These are phyloP conservation scores for Perccottus glenii DNA, from an alignment of 2,113 vertebrate genomes.

Conservation along the genomic window DNA sequence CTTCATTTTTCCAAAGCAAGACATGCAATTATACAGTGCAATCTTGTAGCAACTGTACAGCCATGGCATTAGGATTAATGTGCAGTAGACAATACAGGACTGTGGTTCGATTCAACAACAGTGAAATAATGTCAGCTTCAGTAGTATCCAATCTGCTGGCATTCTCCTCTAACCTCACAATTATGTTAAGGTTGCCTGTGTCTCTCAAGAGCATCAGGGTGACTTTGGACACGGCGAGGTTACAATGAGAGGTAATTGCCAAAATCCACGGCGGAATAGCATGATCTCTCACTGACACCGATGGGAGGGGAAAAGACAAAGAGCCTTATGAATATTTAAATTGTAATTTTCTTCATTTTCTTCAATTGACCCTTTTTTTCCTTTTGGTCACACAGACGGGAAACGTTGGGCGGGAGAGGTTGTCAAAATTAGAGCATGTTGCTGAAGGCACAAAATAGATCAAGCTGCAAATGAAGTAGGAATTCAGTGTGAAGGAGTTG, in stretches of 20 bases:
- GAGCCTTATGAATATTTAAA: constrained; percentile 79
- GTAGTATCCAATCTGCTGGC: constrained; percentile 50
- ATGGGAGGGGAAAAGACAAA: constrained; percentile 71
- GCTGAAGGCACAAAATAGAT: constrained; percentile 34
- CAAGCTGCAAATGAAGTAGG: constrained; percentile 15
- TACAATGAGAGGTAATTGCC: constrained; percentile 74
- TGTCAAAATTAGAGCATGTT: constrained; percentile 34
- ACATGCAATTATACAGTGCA: constrained; percentile 62
- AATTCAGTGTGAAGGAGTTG: constrained; percentile 24
- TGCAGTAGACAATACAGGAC: constrained; percentile 47
- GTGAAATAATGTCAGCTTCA: constrained; percentile 60
- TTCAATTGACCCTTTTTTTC: constrained; percentile 68
- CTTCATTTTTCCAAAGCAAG: constrained; percentile 40
- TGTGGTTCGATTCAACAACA: constrained; percentile 48
- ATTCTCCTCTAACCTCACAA: constrained; percentile 59
- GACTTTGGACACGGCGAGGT: constrained; percentile 66
- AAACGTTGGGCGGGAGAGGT: constrained; percentile 15
- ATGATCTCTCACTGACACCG: constrained; percentile 55
- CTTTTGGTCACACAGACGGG: constrained; percentile 3
- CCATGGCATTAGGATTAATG: constrained; percentile 64
- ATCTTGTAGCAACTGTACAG: constrained; percentile 52
- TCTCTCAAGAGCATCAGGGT: constrained; percentile 51
- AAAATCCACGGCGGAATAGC: constrained; percentile 73
- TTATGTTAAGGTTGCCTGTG: constrained; percentile 59
- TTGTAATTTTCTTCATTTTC: constrained; percentile 75